Base-by-base conservation (phyloP, 2,888 invertebrate species). In the Eristalis arbustorum region DNA sequence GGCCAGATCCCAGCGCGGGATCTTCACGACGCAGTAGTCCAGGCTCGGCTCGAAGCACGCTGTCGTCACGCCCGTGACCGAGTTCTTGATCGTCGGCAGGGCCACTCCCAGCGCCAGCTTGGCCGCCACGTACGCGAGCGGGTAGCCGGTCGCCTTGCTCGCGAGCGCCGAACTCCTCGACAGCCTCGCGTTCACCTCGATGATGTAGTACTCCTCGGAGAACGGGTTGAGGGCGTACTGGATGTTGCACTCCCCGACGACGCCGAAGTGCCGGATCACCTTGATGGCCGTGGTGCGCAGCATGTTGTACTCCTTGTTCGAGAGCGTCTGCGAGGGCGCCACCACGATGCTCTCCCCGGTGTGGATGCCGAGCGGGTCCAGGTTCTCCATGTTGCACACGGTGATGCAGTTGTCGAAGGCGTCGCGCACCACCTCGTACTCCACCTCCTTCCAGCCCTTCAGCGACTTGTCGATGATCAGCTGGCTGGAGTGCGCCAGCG, bases 301-400 rank as follows among this genome's bases (percentile, higher is more conserved):
- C 95, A 98, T 96, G 90, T 99, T 98, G 93, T 99, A 99, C 91
- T 99, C 99, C 84, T 94, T 94, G 92, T 99, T 98, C 2, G 97
- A 98, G 5, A 99, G 94, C 0, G 99, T 99, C 94, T 99, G 99
- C 92, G 98, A 98, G 0, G 99, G 99, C 0, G 99, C 99, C 0
- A 99, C 98, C 0, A 99, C 99, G 88, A 99, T 98, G 0, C 98
- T 98, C 93, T 99, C 99, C 22, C 99, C 99, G 0, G 99, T 99
- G 90, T 99, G 99, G 88, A 99, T 99, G 40, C 99, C 99, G 62
- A 99, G 94, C 0, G 99, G 99, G 94, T 99, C 99, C 0, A 99
- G 96, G 93, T 99, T 99, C 93, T 99, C 99, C 99, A 99, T 99
- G 92, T 99, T 99, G 92, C 99, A 99, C 1, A 99, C 98, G 0